A percentile compares a stretch with the other conserved stretches of the same genome.
Conservation (phyloP, 2,797 vertebrate species). For the Bothrops alternatus region DNA sequence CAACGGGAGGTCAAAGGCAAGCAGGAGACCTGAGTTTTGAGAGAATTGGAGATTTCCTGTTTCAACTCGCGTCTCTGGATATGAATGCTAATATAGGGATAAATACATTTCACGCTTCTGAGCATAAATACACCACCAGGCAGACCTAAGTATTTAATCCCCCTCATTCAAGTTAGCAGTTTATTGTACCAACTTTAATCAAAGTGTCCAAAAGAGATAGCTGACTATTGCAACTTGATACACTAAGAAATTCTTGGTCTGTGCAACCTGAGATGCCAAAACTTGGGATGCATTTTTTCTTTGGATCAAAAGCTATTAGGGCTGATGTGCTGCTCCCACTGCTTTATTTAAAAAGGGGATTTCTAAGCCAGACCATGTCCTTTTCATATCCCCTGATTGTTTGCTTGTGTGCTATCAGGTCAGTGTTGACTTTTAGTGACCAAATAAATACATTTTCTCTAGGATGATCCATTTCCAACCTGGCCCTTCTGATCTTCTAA, state of each 20-base stretch:
- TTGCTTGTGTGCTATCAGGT: neutral
- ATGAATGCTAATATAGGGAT: constrained; percentile 33
- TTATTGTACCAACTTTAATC: constrained; percentile 11
- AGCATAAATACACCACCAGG: constrained; percentile 19
- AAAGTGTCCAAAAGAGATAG: constrained; percentile 3
- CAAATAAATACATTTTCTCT: neutral
- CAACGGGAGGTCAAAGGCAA: constrained; percentile 19
- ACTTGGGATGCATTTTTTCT: neutral
- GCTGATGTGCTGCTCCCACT: neutral
- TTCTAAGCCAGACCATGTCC: neutral
- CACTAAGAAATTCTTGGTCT: neutral
- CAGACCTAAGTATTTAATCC: constrained; percentile 10
- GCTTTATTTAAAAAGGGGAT: neutral
- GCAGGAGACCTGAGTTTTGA: neutral
- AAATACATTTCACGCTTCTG: constrained; percentile 10
- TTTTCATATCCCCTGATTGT: neutral
- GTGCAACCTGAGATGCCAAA: neutral
- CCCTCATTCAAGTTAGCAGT: constrained; percentile 16
- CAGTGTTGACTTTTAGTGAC: neutral
- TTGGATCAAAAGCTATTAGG: neutral
- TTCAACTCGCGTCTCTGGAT: neutral
- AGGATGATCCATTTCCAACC: neutral
- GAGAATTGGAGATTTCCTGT: constrained; percentile 3
- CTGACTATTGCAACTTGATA: neutral
- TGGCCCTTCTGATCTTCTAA: neutral